Percentiles rank a stretch among this genome's conserved stretches.
Conservation (phyloP, 2,888 invertebrate species). For the Pachydiplax longipennis region DNA sequence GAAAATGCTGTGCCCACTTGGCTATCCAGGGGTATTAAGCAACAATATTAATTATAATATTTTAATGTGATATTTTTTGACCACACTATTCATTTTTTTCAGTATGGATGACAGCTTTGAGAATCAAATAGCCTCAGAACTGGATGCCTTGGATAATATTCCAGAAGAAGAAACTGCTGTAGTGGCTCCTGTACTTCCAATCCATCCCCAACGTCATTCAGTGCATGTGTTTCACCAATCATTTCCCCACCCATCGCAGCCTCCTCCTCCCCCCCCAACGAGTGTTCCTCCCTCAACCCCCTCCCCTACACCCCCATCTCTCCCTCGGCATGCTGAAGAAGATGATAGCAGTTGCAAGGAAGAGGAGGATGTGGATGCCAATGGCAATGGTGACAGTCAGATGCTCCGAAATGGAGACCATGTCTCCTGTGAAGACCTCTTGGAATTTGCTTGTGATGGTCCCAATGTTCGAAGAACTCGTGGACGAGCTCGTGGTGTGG, state of each 20-base stretch:
- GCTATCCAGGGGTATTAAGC: no score
- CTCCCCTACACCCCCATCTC: constrained; percentile 32
- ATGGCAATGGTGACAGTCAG: constrained; percentile 47
- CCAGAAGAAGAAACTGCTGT: constrained; percentile 58
- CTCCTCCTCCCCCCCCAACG: background rate
- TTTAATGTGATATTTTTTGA: background rate
- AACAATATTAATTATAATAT: no score
- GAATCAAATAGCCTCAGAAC: constrained; percentile 68
- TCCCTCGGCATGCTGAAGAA: constrained; percentile 56
- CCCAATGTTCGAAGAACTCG: constrained; percentile 73
- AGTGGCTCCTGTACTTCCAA: constrained; percentile 48
- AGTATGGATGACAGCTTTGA: constrained; percentile 62
- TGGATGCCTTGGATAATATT: constrained; percentile 68
- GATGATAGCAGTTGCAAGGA: constrained; percentile 44
- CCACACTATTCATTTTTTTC: background rate
- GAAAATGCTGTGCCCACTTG: no score
- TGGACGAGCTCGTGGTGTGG: constrained; percentile 74
- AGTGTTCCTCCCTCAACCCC: constrained; percentile 1
- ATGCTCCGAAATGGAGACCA: constrained; percentile 71
- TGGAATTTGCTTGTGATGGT: constrained; percentile 86
- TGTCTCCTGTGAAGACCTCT: constrained; percentile 88
- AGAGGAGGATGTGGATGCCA: constrained; percentile 30
- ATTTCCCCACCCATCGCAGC: background rate
- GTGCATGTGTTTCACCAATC: background rate
- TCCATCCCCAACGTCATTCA: constrained; percentile 8